Conservation (phyloP, 2,797 vertebrate genomes). For the Myotis myotis region DNA sequence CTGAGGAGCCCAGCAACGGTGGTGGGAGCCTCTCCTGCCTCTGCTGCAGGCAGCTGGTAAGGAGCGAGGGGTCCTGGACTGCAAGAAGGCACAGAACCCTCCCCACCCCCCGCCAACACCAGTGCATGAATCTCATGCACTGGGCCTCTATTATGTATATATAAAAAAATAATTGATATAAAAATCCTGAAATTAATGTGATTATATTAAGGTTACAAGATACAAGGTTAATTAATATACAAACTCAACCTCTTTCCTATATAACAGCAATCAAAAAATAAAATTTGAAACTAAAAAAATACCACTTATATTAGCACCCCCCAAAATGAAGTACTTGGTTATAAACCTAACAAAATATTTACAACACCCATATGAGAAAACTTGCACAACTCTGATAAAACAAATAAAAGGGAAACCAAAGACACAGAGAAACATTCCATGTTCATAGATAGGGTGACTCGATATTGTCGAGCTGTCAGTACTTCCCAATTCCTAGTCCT, state of each 20-base stretch:
- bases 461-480: neutral
- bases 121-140: too few relatives aligned
- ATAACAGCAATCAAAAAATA: neutral
- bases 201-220: neutral
- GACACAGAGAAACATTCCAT: neutral
- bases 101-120: rapidly evolving
- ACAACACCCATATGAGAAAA: neutral
- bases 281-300: neutral
- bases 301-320: neutral
- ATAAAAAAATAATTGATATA: neutral
- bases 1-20: too few relatives aligned
- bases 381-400: neutral
- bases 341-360: neutral
- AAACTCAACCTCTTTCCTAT: neutral
- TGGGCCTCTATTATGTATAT: too few relatives aligned
- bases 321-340: neutral
- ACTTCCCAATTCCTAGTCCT: neutral
- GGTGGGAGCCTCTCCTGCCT: too few relatives aligned
- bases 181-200: neutral
- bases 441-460: neutral
- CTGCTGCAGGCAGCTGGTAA: too few relatives aligned
- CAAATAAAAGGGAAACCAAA: neutral
- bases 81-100: rapidly evolving
- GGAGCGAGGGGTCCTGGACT: too few relatives aligned
- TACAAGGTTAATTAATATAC: neutral